Conservation (phyloP, 1,140 invertebrate genomes). For the Goniozus legneri region DNA sequence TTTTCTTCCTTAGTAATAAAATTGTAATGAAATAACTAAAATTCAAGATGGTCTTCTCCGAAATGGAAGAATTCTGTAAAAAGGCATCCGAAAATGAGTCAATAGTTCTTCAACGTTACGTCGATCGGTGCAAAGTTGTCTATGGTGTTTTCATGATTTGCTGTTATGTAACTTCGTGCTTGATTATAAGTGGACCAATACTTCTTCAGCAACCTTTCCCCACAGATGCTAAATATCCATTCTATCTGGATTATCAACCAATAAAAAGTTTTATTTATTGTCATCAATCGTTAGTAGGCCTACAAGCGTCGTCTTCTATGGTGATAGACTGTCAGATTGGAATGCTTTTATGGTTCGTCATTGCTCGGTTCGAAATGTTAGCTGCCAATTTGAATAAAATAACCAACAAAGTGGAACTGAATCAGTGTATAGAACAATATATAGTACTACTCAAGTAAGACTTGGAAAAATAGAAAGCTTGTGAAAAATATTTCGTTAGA, state of each 20-base stretch:
- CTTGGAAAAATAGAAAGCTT: too few species aligned
- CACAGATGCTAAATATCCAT: slow-evolving; percentile 28
- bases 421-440: slow-evolving; percentile 12
- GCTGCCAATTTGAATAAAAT: slow-evolving; percentile 8
- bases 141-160: slow-evolving; percentile 12
- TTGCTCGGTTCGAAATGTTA: slow-evolving; percentile 23
- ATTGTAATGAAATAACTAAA: not conserved
- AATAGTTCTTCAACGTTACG: slow-evolving; percentile 17
- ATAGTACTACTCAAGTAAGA: slow-evolving; percentile 14
- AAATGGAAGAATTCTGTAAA: slow-evolving; percentile 20
- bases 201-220: slow-evolving; percentile 15
- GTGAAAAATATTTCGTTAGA: too few species aligned
- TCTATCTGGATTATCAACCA: slow-evolving; percentile 12
- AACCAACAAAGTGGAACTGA: slow-evolving; percentile 10
- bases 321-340: slow-evolving; percentile 23
- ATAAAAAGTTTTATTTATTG: slow-evolving; percentile 17
- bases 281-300: slow-evolving; percentile 17
- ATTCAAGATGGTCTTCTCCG: slow-evolving; percentile 16
- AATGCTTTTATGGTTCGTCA: slow-evolving; percentile 17
- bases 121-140: slow-evolving; percentile 11
- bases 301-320: slow-evolving; percentile 16
- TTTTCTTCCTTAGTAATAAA: not conserved
- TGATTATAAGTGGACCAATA: slow-evolving; percentile 15
- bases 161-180: slow-evolving; percentile 14
- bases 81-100: slow-evolving; percentile 12